These are phyloP conservation scores for Yponomeuta evonymella DNA, from an alignment of 2,888 invertebrate genomes.

Conservation along the genomic window DNA sequence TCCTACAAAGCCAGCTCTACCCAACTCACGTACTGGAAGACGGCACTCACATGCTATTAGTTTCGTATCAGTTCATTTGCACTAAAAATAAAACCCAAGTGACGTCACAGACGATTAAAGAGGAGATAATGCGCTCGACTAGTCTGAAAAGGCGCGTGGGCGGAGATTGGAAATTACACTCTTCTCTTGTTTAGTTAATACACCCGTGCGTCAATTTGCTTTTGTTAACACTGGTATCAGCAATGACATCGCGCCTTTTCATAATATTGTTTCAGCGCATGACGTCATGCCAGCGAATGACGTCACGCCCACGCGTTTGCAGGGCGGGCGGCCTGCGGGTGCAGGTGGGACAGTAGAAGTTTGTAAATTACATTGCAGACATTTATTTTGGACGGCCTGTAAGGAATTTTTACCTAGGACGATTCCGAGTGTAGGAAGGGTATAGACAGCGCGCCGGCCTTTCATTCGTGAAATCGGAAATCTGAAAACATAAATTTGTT, in stretches of 20 bases:
- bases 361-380: too few species aligned
- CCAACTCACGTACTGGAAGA: background rate
- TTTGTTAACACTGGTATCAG: slow-evolving; percentile 32
- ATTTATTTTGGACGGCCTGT: too few species aligned
- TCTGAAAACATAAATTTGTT: too few species aligned
- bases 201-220: slow-evolving; percentile 65
- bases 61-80: slow-evolving; percentile 23
- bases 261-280: slow-evolving; percentile 1
- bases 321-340: background rate
- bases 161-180: slow-evolving; percentile 36
- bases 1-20: too few species aligned
- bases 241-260: background rate
- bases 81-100: slow-evolving; percentile 27
- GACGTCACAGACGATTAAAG: slow-evolving; percentile 22
- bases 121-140: slow-evolving; percentile 27
- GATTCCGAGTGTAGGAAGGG: too few species aligned
- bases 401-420: too few species aligned
- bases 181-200: slow-evolving; percentile 31
- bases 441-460: too few species aligned
- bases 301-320: background rate
- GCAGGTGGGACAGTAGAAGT: background rate
- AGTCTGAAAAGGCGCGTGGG: slow-evolving; percentile 50
- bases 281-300: slow-evolving; percentile 7
- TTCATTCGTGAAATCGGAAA: too few species aligned
- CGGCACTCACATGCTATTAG: background rate